These are phyloP conservation scores for Athene cunicularia DNA, from an alignment of 2,113 vertebrate species.

Conservation along the genomic window DNA sequence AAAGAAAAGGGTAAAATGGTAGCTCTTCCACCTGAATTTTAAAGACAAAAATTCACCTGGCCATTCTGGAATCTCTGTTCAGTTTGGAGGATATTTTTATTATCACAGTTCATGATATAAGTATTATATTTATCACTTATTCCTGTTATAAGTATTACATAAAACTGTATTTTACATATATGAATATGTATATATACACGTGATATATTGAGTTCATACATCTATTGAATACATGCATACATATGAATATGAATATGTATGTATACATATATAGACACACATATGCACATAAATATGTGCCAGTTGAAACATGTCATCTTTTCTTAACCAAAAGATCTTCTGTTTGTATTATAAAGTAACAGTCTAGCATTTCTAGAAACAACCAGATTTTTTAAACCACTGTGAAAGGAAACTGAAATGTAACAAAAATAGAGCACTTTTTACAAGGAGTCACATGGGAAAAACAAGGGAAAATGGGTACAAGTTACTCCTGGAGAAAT, in stretches of 20 bases:
- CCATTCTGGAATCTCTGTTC: background rate
- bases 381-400: background rate
- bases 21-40: background rate
- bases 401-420: background rate
- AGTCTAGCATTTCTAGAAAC: background rate
- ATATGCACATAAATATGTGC: background rate
- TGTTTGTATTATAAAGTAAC: background rate
- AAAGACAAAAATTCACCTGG: background rate
- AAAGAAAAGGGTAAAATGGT: background rate
- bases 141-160: background rate
- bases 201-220: background rate
- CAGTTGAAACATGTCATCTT: background rate
- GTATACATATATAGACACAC: background rate
- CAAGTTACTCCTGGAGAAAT: background rate
- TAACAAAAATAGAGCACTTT: background rate
- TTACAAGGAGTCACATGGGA: background rate
- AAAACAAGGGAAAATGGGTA: background rate
- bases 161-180: background rate
- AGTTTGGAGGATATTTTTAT: background rate
- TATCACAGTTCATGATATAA: background rate
- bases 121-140: background rate
- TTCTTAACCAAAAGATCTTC: background rate
- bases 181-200: background rate
- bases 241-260: background rate
- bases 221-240: background rate